These are phyloP conservation scores for Neosalanx taihuensis DNA, from an alignment of 2,797 vertebrate genomes.

Conservation along the genomic window DNA sequence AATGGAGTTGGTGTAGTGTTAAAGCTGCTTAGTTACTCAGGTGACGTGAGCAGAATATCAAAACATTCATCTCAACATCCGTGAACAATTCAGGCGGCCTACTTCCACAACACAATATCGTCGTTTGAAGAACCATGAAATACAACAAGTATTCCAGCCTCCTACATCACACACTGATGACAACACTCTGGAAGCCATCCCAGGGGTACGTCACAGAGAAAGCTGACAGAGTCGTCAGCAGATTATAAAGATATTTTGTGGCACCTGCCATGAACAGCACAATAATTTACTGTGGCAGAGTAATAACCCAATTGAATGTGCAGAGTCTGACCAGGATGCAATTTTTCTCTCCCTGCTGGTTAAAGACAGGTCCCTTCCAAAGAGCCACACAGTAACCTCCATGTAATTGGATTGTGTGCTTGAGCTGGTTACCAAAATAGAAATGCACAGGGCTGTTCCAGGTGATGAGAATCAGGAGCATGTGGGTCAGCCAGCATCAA, in stretches of 20 bases:
- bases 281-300: conserved; percentile 26
- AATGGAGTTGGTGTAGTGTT: conserved; percentile 2
- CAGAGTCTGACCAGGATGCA: conserved; percentile 13
- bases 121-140: neutral
- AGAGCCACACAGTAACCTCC: conserved; percentile 49
- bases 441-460: conserved; percentile 52
- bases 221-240: neutral
- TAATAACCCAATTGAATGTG: conserved; percentile 28
- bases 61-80: conserved; percentile 11
- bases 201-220: conserved; percentile 4
- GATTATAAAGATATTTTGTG: conserved; percentile 13
- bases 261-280: conserved; percentile 7
- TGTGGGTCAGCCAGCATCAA: conserved; percentile 40
- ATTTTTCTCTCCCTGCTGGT: conserved; percentile 40
- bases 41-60: conserved; percentile 7
- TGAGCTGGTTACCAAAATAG: conserved; percentile 71
- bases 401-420: conserved; percentile 70
- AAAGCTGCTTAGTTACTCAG: neutral
- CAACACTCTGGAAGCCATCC: conserved; percentile 7
- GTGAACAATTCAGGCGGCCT: conserved; percentile 5
- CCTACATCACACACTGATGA: neutral
- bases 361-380: conserved; percentile 32
- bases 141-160: neutral
- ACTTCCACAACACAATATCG: neutral
- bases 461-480: conserved; percentile 62